Percentiles rank a stretch among this genome's conserved stretches.
phyloP scores from a whole-genome alignment of 2,888 invertebrate genomes.

The Morpho deidamia region DNA sequence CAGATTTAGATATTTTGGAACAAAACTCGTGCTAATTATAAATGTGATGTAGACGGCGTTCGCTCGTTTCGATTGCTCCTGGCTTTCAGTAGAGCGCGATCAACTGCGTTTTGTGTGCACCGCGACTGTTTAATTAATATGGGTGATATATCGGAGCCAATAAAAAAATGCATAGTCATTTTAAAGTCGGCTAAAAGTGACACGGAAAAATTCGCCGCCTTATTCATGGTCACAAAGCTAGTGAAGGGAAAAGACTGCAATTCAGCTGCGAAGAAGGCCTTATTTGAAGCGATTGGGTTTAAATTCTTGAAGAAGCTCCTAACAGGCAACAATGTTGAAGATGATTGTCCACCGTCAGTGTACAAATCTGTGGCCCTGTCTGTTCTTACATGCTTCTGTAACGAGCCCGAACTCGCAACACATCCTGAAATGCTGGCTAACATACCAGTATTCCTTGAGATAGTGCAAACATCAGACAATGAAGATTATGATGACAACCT shows the following conservation, averaged over 20 bases:
- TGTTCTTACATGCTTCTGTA: slow-evolving; percentile 91
- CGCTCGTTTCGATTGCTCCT: slow-evolving; percentile 56
- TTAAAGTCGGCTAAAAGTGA: slow-evolving; percentile 89
- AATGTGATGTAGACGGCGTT: slow-evolving; percentile 72
- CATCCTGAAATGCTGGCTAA: slow-evolving; percentile 91
- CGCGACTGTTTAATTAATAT: slow-evolving; percentile 60
- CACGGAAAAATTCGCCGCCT: slow-evolving; percentile 93
- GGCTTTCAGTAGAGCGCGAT: slow-evolving; percentile 67
- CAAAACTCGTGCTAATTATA: slow-evolving; percentile 74
- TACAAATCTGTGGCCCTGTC: slow-evolving; percentile 95
- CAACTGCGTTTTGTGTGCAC: slow-evolving; percentile 64
- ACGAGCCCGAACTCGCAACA: slow-evolving; percentile 87
- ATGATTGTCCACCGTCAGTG: slow-evolving; percentile 92
- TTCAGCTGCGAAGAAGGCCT: slow-evolving; percentile 84
- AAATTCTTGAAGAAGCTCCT: slow-evolving; percentile 90
- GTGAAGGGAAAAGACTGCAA: slow-evolving; percentile 91
- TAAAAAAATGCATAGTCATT: slow-evolving; percentile 90
- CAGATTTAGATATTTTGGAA: slow-evolving; percentile 79
- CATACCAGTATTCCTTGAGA: slow-evolving; percentile 89
- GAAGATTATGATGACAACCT: slow-evolving; percentile 91
- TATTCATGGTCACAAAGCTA: slow-evolving; percentile 94
- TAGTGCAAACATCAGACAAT: slow-evolving; percentile 90
- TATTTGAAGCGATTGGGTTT: slow-evolving; percentile 94
- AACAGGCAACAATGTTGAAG: slow-evolving; percentile 85
- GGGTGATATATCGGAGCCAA: slow-evolving; percentile 85